phyloP scores from a whole-genome alignment of 2,797 vertebrate species.

The Setipinna tenuifilis region DNA sequence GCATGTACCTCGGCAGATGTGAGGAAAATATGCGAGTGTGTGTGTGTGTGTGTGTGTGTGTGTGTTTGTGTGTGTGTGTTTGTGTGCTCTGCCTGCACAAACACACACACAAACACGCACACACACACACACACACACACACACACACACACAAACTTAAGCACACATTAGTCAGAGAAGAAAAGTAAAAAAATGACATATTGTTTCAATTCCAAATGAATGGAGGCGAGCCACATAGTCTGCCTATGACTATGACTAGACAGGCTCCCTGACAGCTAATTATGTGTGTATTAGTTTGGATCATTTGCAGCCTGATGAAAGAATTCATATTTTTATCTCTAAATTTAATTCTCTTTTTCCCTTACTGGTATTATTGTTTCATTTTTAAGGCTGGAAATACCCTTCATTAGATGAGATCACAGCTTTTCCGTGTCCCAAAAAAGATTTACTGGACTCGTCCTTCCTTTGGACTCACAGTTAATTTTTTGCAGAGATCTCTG shows the following conservation, averaged over 20 bases:
- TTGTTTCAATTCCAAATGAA: conserved; percentile 22
- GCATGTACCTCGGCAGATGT: conserved; percentile 6
- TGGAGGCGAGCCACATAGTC: conserved; percentile 6
- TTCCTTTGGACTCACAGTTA: background rate
- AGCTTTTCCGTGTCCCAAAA: background rate
- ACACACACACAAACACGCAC: background rate
- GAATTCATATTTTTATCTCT: conserved; percentile 9
- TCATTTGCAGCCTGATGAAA: conserved; percentile 16
- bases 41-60: background rate
- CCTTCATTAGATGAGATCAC: conserved; percentile 8
- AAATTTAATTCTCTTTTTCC: background rate
- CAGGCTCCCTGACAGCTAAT: conserved; percentile 1
- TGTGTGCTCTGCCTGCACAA: background rate
- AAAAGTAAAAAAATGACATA: background rate
- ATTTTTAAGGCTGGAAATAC: background rate
- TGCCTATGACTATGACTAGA: background rate
- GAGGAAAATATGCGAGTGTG: background rate
- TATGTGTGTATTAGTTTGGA: conserved; percentile 6
- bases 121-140: background rate
- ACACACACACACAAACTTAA: background rate
- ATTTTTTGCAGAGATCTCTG: background rate
- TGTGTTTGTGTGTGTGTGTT: no score
- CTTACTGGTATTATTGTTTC: background rate
- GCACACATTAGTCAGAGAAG: background rate
- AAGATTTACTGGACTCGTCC: background rate